phyloP scores from a whole-genome alignment of 2,888 invertebrate genomes.

The Microchrysa polita region DNA sequence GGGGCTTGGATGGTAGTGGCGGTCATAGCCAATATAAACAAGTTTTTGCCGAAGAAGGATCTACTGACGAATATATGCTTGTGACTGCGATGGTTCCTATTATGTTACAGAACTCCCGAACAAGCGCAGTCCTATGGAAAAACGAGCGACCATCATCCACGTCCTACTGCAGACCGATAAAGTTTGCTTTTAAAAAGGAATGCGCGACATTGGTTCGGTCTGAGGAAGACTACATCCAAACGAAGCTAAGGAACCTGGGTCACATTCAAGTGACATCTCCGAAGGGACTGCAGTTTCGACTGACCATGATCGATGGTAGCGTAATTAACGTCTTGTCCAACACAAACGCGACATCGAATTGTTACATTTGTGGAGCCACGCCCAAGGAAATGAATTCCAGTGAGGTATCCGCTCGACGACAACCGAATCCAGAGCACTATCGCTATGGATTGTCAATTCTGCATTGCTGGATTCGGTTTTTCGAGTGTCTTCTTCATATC shows the following conservation, averaged over 20 bases:
- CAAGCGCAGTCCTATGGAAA: not conserved
- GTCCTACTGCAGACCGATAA: not conserved
- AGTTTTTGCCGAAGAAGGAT: not conserved
- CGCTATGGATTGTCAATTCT: slow-evolving; percentile 20
- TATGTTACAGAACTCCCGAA: not conserved
- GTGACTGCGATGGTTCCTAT: not conserved
- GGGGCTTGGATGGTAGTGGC: not conserved
- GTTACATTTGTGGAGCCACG: slow-evolving; percentile 44
- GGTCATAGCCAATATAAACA: slow-evolving; percentile 8
- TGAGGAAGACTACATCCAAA: not conserved
- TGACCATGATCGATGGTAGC: slow-evolving; percentile 45
- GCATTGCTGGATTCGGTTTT: slow-evolving; percentile 21
- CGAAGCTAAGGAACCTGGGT: not conserved
- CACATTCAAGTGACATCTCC: not conserved
- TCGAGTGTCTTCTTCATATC: slow-evolving; percentile 46
- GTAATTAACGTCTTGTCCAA: slow-evolving; percentile 39
- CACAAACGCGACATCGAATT: slow-evolving; percentile 41
- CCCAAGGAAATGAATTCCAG: slow-evolving; percentile 42
- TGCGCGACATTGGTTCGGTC: not conserved
- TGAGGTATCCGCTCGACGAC: not conserved
- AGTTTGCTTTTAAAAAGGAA: slow-evolving; percentile 9
- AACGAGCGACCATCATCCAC: slow-evolving; percentile 10
- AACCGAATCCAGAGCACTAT: not conserved
- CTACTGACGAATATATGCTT: not conserved
- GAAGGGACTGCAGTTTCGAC: slow-evolving; percentile 36